Evolutionary conservation across 2,888 invertebrate genomes (phyloP).

Genomic region (Erebia ligea): DNA sequence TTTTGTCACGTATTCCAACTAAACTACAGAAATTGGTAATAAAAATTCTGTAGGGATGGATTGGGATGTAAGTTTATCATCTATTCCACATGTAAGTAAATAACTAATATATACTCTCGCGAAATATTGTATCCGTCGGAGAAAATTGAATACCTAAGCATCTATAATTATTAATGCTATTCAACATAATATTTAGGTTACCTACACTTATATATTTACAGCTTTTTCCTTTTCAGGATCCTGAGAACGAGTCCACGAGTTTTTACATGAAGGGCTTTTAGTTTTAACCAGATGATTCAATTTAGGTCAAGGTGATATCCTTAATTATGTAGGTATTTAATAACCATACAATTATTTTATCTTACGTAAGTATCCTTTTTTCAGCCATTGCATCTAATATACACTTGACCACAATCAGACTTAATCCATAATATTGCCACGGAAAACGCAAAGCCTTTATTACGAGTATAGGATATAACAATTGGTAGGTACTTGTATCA

Average conservation of each 20-base stretch:
- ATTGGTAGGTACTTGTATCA: too few species aligned
- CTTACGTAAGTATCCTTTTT: too few species aligned
- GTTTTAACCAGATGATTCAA: too few species aligned
- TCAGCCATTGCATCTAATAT: too few species aligned
- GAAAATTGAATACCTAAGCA: constrained; percentile 13
- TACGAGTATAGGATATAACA: too few species aligned
- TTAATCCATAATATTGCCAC: background rate
- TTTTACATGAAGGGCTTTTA: too few species aligned
- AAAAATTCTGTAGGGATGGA: constrained; percentile 13
- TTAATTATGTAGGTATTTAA: too few species aligned
- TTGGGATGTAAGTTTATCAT: constrained; percentile 7
- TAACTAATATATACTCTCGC: background rate
- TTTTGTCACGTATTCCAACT: constrained; percentile 32
- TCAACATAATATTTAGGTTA: background rate
- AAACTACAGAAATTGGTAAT: constrained; percentile 24
- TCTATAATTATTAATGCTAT: background rate
- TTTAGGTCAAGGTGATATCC: background rate
- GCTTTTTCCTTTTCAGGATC: too few species aligned
- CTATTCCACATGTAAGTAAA: background rate
- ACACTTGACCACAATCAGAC: background rate
- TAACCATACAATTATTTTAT: too few species aligned
- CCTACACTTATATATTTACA: too few species aligned
- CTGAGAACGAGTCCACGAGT: too few species aligned
- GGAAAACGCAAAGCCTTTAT: too few species aligned
- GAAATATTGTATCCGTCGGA: constrained; percentile 6